Percentiles rank a stretch among this genome's conserved stretches.
These are phyloP conservation scores for Crossaster papposus DNA, from an alignment of 53 echinoderm and acorn worm species.

Conservation along the genomic window DNA sequence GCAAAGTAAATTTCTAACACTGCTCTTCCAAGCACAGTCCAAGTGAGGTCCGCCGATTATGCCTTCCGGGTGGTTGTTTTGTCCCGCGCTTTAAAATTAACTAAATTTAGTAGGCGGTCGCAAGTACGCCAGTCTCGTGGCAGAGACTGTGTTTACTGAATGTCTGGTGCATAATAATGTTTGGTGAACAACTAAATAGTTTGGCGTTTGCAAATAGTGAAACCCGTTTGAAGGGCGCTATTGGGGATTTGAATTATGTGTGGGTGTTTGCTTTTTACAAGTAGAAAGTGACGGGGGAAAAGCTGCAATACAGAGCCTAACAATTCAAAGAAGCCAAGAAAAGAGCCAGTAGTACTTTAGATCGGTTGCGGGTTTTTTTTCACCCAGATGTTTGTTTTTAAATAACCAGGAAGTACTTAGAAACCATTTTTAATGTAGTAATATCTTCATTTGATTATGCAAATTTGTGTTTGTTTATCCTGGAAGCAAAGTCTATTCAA, in stretches of 20 bases:
- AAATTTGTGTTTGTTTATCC: not conserved
- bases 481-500: not conserved
- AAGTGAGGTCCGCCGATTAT: slow-evolving; percentile 29
- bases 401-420: not conserved
- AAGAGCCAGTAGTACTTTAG: not conserved
- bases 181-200: slow-evolving; percentile 19
- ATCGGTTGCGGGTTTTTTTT: slow-evolving; percentile 30
- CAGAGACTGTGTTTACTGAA: slow-evolving; percentile 26
- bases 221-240: slow-evolving; percentile 45
- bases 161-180: slow-evolving; percentile 36
- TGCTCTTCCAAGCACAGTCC: slow-evolving; percentile 12
- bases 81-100: slow-evolving; percentile 16
- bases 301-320: not conserved
- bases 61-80: slow-evolving; percentile 57
- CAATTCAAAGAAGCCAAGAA: slow-evolving; percentile 14
- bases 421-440: not conserved
- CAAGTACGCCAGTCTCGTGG: not conserved
- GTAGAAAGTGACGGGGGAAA: not conserved
- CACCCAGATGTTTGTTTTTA: not conserved
- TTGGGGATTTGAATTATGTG: slow-evolving; percentile 41
- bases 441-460: not conserved
- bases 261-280: slow-evolving; percentile 33
- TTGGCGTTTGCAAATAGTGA: slow-evolving; percentile 25
- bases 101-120: slow-evolving; percentile 55
- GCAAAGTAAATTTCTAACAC: slow-evolving; percentile 17